Conservation (phyloP, 1,140 invertebrate genomes). For the Hylaeus anthracinus region DNA sequence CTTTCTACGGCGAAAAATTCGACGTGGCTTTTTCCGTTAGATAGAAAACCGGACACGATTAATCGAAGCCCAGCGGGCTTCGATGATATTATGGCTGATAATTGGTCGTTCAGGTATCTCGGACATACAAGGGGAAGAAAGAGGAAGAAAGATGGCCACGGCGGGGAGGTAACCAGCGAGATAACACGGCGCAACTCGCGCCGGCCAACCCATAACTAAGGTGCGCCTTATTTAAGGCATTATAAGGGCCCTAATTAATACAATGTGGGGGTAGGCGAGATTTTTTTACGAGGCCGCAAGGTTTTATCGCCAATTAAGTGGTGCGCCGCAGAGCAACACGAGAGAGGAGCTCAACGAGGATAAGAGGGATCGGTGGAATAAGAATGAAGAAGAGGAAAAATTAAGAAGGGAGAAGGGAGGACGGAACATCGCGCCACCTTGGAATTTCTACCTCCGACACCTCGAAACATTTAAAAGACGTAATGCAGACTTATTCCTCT, state of each 20-base stretch:
- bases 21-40: slow-evolving; percentile 68
- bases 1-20: slow-evolving; percentile 35
- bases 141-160: slow-evolving; percentile 62
- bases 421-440: slow-evolving; percentile 43
- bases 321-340: slow-evolving; percentile 55
- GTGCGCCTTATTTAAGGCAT: slow-evolving; percentile 76
- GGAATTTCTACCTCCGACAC: slow-evolving; percentile 64
- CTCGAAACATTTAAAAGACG: slow-evolving; percentile 38
- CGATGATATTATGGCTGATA: slow-evolving; percentile 78
- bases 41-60: slow-evolving; percentile 78
- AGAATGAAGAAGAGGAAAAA: slow-evolving; percentile 40
- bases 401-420: slow-evolving; percentile 46
- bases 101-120: slow-evolving; percentile 75
- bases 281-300: slow-evolving; percentile 78
- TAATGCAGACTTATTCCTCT: slow-evolving; percentile 27
- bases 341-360: slow-evolving; percentile 21
- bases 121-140: slow-evolving; percentile 47
- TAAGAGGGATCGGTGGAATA: slow-evolving; percentile 14
- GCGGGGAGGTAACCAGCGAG: slow-evolving; percentile 69
- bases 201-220: slow-evolving; percentile 76
- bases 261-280: slow-evolving; percentile 77
- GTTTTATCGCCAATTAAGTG: slow-evolving; percentile 80
- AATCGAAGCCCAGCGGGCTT: slow-evolving; percentile 74
- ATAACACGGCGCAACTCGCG: slow-evolving; percentile 73
- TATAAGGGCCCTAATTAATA: slow-evolving; percentile 79